Base-by-base conservation (phyloP, 2,888 invertebrate genomes). In the Pristionchus arcanus region DNA sequence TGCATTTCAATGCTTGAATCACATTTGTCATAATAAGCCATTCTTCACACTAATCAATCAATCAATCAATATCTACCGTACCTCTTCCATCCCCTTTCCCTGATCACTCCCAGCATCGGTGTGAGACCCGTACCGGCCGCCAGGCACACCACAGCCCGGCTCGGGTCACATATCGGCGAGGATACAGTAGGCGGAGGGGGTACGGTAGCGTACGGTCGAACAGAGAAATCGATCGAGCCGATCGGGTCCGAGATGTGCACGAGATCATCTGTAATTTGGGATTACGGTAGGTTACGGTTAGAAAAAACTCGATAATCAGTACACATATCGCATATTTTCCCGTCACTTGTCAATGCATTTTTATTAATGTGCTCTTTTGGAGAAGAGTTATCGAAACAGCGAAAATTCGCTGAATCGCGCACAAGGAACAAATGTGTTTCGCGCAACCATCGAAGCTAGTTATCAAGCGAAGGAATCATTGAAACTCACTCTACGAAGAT, bases 61-160 rank as follows among this genome's bases (percentile, higher is more conserved):
- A 66, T 42, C 25, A 34, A n/a, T 25, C 11, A 15, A 31, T 37
- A 11, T 25, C n/a, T 37, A 42, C 37, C 87, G 37, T 68, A 87
- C 87, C 49, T 87, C 28, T 68, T 49, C 66, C 77, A 55, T 34
- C 88, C 28, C 42, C 90, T 68, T 63, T 74, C 83, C 89, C 63
- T 77, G 55, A 91, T 66, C n/a, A 94, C 89, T 71, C 92, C 92
- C 59, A 94, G 81, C 94, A 94, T 94, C 71, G 94, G 94, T 15
- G 94, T 94, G 34, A 93, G 85, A 13, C 94, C 94, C 42, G 92
- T 93, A 28, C 94, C 94, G 19, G 93, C 94, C 0, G 93, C 93
- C 55, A 94, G 81, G 15, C 93, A 49, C 0, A 93, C 74, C 49
- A 92, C 55, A 25, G 53, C 34, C 89, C 89, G n/a, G 63, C 16